Conservation (phyloP, 2,888 invertebrate species). For the Ligdia adustata region DNA sequence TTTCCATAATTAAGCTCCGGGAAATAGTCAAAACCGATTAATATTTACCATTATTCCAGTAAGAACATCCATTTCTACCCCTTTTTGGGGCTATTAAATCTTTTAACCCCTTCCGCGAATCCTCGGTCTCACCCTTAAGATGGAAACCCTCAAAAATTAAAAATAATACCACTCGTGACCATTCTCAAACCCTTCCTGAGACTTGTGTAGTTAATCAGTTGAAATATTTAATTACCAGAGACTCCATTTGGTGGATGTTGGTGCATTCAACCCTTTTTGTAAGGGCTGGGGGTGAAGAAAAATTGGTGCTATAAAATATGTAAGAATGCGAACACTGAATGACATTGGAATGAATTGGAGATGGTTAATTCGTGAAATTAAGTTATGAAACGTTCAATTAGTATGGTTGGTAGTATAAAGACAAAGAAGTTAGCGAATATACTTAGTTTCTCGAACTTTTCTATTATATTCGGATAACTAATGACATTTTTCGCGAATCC, state of each 20-base stretch:
- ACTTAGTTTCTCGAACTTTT: too few species aligned
- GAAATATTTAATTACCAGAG: slow-evolving; percentile 79
- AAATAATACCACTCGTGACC: slow-evolving; percentile 68
- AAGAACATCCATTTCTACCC: slow-evolving; percentile 61
- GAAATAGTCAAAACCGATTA: slow-evolving; percentile 65
- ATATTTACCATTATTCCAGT: slow-evolving; percentile 65
- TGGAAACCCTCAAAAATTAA: slow-evolving; percentile 61
- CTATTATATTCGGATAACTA: too few species aligned
- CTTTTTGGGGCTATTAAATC: slow-evolving; percentile 55
- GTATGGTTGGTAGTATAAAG: too few species aligned
- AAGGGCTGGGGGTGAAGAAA: slow-evolving; percentile 36
- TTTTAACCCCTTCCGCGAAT: slow-evolving; percentile 63
- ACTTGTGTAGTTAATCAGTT: slow-evolving; percentile 78
- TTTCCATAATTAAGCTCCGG: slow-evolving; percentile 31
- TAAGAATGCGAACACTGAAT: slow-evolving; percentile 28
- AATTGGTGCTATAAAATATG: slow-evolving; percentile 29
- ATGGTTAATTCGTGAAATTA: slow-evolving; percentile 1
- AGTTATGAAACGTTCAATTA: too few species aligned
- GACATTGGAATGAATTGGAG: slow-evolving; percentile 20
- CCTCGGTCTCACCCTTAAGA: slow-evolving; percentile 58
- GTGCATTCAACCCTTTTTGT: slow-evolving; percentile 49
- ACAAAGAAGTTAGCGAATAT: too few species aligned
- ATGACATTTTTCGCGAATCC: too few species aligned
- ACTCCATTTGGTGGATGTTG: slow-evolving; percentile 59
- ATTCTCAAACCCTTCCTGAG: slow-evolving; percentile 58